Evolutionary conservation across 2,797 vertebrate species (phyloP).

Genomic region (Zalophus californianus): DNA sequence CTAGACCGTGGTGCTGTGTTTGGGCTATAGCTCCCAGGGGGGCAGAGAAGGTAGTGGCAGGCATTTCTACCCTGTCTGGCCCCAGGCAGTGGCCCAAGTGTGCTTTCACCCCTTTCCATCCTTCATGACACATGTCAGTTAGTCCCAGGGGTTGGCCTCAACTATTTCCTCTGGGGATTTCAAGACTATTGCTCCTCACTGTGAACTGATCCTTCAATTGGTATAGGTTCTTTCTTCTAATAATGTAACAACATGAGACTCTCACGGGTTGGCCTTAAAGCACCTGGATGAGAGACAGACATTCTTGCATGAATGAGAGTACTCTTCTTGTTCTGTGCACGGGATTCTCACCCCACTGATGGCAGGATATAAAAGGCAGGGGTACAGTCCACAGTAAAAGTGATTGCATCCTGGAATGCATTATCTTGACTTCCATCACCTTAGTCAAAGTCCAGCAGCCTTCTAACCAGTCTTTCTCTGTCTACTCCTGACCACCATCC

Average conservation of each 20-base stretch:
- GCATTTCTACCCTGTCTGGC: neutral
- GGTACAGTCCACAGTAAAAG: neutral
- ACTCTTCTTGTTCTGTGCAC: neutral
- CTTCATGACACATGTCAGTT: neutral
- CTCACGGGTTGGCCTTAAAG: neutral
- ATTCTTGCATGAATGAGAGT: neutral
- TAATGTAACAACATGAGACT: neutral
- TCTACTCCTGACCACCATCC: neutral
- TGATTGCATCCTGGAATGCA: neutral
- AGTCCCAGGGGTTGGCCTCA: neutral
- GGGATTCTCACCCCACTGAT: neutral
- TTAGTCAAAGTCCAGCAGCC: neutral
- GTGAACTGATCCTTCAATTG: neutral
- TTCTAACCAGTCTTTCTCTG: neutral
- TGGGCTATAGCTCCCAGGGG: neutral
- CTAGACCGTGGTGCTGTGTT: neutral
- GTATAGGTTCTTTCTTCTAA: neutral
- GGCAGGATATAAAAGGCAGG: neutral
- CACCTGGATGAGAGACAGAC: neutral
- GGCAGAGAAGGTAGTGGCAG: neutral
- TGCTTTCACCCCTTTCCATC: neutral
- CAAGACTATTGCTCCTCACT: neutral
- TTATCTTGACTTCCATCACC: neutral
- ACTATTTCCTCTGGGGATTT: neutral
- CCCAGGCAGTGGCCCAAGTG: neutral